Conservation (phyloP, 2,888 invertebrate species). For the Chrysolina americana region DNA sequence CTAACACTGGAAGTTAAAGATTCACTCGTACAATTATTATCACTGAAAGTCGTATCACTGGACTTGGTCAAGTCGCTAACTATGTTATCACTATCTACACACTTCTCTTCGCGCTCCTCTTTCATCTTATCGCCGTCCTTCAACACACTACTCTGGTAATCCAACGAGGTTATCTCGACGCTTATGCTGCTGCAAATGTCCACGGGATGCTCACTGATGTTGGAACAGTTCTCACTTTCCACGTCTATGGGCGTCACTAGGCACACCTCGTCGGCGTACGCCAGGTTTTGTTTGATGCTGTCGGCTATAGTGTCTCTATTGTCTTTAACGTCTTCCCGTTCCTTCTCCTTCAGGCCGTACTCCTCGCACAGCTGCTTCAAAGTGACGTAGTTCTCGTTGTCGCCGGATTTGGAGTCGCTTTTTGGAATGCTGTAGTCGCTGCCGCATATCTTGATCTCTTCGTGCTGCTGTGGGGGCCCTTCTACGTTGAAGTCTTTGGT, state of each 20-base stretch:
- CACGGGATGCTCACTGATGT: slow-evolving; percentile 65
- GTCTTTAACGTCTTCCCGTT: slow-evolving; percentile 37
- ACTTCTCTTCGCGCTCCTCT: slow-evolving; percentile 42
- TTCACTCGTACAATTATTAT: slow-evolving; percentile 75
- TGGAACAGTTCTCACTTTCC: slow-evolving; percentile 68
- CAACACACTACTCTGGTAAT: slow-evolving; percentile 57
- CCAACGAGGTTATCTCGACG: slow-evolving; percentile 62
- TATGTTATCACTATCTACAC: slow-evolving; percentile 52
- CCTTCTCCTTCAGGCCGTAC: slow-evolving; percentile 62
- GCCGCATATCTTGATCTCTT: slow-evolving; percentile 61
- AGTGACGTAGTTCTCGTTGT: slow-evolving; percentile 68
- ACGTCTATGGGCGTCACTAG: slow-evolving; percentile 66
- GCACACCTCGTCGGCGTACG: slow-evolving; percentile 69
- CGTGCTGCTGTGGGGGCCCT: slow-evolving; percentile 70
- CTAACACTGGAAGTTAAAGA: slow-evolving; percentile 79
- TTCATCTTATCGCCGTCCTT: slow-evolving; percentile 45
- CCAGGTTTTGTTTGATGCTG: slow-evolving; percentile 64
- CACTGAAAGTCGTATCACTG: slow-evolving; percentile 63
- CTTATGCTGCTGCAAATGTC: slow-evolving; percentile 67
- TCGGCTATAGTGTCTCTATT: slow-evolving; percentile 55
- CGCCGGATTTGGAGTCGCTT: slow-evolving; percentile 54
- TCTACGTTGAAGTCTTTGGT: slow-evolving; percentile 72
- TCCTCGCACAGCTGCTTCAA: slow-evolving; percentile 67
- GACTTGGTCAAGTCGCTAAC: slow-evolving; percentile 62
- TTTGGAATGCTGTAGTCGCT: slow-evolving; percentile 56